Evolutionary conservation across 2,113 vertebrate species (phyloP), one percentile per base, ranked within the genome.

Genomic region (Macheiramphus alcinus): DNA sequence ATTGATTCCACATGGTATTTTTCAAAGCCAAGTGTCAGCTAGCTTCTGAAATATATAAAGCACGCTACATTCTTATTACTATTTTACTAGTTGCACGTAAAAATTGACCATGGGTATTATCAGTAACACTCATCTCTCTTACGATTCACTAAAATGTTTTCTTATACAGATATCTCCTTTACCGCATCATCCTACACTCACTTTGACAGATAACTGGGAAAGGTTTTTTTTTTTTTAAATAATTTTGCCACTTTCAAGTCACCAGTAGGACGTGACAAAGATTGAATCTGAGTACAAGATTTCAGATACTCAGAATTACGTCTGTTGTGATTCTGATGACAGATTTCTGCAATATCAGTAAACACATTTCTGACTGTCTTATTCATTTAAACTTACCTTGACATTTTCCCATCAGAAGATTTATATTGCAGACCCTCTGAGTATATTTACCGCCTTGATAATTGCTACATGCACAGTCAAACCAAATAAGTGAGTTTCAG

Each of bases 341-440:
- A 65, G 47, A 75, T 82, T 91, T 75, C 71, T 65, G 21, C 50
- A 61, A 23, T 85, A 72, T 48, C 40, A 68, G 15, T 68, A 80
- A 89, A 88, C 38, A 63, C 0, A 1, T 80, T 94, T 86, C 58
- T 90, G 67, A 66, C 29, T 62, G 16, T 62, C n/a, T 40, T 52
- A 50, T 21, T 92, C 11, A 59, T 89, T 94, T 65, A 86, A 80
- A 95, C 68, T 94, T 86, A 97, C 80, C 88, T 93, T 87, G 68
- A 87, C 5, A 61, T 91, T 91, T 81, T 61, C 40, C 34, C 43
- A 75, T 52, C 16, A 68, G 45, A 87, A 91, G 18, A 92, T 65
- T 80, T 84, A 16, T 52, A 72, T 89, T 95, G 68, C 70, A 85
- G 80, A 72, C 31, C 34, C 9, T 83, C 45, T 73, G 34, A 68